Conservation (phyloP, 2,113 vertebrate genomes). For the Eclectus roratus region DNA sequence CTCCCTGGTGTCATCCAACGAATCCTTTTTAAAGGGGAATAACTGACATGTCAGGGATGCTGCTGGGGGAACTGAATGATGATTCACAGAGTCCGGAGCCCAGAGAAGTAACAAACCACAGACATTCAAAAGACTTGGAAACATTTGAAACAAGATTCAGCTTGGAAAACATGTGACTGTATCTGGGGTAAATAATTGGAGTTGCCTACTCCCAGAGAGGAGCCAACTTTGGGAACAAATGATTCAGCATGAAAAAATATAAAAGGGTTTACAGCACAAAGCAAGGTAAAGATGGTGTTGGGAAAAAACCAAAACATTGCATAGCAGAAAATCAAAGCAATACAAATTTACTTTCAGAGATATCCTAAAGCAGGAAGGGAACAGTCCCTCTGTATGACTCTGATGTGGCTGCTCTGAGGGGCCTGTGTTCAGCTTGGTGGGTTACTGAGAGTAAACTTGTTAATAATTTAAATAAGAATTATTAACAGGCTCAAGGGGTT, state of each 20-base stretch:
- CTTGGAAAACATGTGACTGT: background rate
- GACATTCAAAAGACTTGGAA: background rate
- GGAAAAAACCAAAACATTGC: background rate
- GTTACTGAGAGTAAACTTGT: background rate
- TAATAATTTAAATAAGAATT: background rate
- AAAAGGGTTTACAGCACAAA: background rate
- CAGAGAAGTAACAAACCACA: background rate
- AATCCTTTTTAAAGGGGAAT: constrained; percentile 19
- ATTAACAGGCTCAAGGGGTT: background rate
- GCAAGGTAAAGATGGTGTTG: background rate
- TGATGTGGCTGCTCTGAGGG: background rate
- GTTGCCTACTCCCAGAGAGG: background rate
- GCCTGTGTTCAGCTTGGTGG: background rate
- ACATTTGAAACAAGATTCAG: background rate
- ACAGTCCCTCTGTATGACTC: background rate
- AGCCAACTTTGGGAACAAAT: background rate
- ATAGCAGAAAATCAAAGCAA: background rate
- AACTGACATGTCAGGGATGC: background rate
- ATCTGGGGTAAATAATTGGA: background rate
- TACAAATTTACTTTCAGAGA: background rate
- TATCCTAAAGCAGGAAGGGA: background rate
- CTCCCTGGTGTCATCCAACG: background rate
- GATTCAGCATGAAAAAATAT: background rate
- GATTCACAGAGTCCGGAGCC: background rate
- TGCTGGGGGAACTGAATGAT: background rate